A percentile compares a stretch with the other conserved stretches of the same genome.
Conservation (phyloP, 2,888 invertebrate species). For the Scaptomyza reducta region DNA sequence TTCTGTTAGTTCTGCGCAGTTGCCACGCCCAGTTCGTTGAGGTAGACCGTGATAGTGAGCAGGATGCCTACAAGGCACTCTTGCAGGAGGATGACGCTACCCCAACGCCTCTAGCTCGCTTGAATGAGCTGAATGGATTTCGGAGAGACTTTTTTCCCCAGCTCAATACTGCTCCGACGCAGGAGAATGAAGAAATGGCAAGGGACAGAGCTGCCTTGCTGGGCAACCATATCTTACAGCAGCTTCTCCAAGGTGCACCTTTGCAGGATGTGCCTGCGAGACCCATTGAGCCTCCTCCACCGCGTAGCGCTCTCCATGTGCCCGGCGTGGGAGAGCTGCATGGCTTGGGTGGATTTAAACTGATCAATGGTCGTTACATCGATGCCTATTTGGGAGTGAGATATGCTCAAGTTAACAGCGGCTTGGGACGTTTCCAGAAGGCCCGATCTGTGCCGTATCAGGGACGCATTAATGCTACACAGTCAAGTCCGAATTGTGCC, state of each 20-base stretch:
- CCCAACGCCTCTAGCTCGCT: constrained; percentile 43
- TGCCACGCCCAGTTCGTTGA: constrained; percentile 40
- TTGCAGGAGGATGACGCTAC: constrained; percentile 29
- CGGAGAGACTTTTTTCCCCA: not conserved
- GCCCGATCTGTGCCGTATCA: constrained; percentile 42
- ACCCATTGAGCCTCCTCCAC: constrained; percentile 9
- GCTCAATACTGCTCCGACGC: not conserved
- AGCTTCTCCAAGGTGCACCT: not conserved
- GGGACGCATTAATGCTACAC: constrained; percentile 71
- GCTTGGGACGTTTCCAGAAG: constrained; percentile 80
- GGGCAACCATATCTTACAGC: not conserved
- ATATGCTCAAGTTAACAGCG: constrained; percentile 75
- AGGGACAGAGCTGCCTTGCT: not conserved
- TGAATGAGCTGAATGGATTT: constrained; percentile 73
- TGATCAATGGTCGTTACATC: constrained; percentile 69
- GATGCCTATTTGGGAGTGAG: constrained; percentile 79
- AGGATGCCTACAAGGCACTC: constrained; percentile 28
- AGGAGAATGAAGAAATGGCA: not conserved
- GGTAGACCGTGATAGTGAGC: constrained; percentile 22
- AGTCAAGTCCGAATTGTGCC: constrained; percentile 73
- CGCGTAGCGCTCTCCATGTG: constrained; percentile 54
- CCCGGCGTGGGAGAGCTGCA: constrained; percentile 75
- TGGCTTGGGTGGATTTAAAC: constrained; percentile 67
- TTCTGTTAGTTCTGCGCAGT: constrained; percentile 24
- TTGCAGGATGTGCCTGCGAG: not conserved